Evolutionary conservation across 2,797 vertebrate genomes (phyloP).

Genomic region (Microcaecilia unicolor): DNA sequence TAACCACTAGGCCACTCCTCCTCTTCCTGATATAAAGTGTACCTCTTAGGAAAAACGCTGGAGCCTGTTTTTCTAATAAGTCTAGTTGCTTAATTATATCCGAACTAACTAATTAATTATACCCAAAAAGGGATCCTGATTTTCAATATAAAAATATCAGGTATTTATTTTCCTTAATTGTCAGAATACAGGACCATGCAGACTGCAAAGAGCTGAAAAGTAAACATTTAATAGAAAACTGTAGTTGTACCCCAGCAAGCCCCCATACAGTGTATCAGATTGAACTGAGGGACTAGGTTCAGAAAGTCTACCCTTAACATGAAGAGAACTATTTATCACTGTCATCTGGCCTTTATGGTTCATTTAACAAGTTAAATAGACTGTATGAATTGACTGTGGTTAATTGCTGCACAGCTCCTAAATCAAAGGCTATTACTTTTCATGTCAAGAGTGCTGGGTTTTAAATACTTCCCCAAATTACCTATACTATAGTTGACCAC

Average conservation of each 20-base stretch:
- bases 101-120: slow-evolving; percentile 36
- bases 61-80: slow-evolving; percentile 28
- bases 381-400: slow-evolving; percentile 17
- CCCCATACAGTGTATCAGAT: slow-evolving; percentile 9
- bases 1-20: too few relatives aligned
- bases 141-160: slow-evolving; percentile 20
- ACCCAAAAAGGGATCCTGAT: slow-evolving; percentile 6
- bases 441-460: not conserved
- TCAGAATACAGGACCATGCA: slow-evolving; percentile 8
- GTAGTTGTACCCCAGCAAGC: too few relatives aligned
- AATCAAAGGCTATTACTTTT: slow-evolving; percentile 2
- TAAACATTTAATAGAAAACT: slow-evolving; percentile 15
- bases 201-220: too few relatives aligned
- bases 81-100: slow-evolving; percentile 27
- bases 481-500: too few relatives aligned
- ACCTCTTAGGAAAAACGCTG: slow-evolving; percentile 29
- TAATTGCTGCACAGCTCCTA: slow-evolving; percentile 1
- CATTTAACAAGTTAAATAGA: slow-evolving; percentile 23
- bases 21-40: slow-evolving; percentile 32
- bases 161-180: slow-evolving; percentile 37
- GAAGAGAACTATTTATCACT: slow-evolving; percentile 23
- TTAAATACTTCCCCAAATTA: slow-evolving; percentile 9
- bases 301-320: slow-evolving; percentile 2
- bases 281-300: not conserved
- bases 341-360: slow-evolving; percentile 29